Evolutionary conservation across 1,140 invertebrate genomes (phyloP).

Genomic region (Cotesia typhae): DNA sequence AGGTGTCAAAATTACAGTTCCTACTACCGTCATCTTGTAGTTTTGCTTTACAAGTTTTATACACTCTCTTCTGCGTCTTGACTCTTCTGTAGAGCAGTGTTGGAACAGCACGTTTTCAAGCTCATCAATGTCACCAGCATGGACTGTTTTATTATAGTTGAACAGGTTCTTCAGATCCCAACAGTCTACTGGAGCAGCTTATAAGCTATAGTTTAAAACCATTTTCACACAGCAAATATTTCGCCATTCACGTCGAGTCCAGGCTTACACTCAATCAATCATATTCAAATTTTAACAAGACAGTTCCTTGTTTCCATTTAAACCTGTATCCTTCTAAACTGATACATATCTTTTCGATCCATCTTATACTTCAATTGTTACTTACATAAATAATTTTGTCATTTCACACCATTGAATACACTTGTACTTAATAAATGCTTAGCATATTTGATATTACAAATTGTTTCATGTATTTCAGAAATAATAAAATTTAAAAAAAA

Average conservation of each 20-base stretch:
- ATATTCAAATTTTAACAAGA: slow-evolving; percentile 52
- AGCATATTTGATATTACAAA: too few species aligned
- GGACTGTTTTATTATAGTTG: slow-evolving; percentile 35
- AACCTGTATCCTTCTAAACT: neutral
- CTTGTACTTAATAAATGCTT: too few species aligned
- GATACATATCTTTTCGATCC: too few species aligned
- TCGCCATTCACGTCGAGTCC: slow-evolving; percentile 48
- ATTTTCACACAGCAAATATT: slow-evolving; percentile 28
- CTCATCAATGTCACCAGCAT: slow-evolving; percentile 33
- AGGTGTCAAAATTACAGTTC: slow-evolving; percentile 6
- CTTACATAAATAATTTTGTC: too few species aligned
- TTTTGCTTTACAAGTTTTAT: slow-evolving; percentile 16
- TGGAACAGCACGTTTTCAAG: slow-evolving; percentile 1
- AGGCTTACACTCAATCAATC: slow-evolving; percentile 56
- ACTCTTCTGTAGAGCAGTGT: neutral
- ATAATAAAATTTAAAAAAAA: too few species aligned
- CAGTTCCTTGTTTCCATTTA: slow-evolving; percentile 27
- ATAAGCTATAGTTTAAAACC: slow-evolving; percentile 15
- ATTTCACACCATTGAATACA: too few species aligned
- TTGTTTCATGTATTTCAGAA: too few species aligned
- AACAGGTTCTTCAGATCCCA: slow-evolving; percentile 28
- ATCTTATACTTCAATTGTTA: too few species aligned
- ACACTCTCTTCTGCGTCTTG: neutral
- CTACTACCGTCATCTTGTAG: neutral
- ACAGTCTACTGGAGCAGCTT: slow-evolving; percentile 30